Conservation (phyloP, 64 coral and sea anemone species). For the Acropora tenuis region DNA sequence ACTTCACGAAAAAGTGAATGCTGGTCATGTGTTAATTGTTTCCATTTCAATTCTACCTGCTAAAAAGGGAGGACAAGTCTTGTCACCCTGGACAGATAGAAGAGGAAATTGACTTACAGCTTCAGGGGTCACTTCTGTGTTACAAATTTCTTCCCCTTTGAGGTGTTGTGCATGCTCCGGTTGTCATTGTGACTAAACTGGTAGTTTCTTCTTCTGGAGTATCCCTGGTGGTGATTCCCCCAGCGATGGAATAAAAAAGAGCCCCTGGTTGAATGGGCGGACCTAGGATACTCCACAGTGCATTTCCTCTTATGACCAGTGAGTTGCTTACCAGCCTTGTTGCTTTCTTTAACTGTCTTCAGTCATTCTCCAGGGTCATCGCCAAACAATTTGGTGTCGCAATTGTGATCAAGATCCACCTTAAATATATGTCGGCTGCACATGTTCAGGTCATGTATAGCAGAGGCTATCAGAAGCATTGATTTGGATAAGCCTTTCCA, state of each 20-base stretch:
- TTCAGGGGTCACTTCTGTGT: slow-evolving; percentile 16
- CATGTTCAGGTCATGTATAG: slow-evolving; percentile 57
- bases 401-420: slow-evolving; percentile 30
- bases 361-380: no score
- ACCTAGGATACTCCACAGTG: neutral
- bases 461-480: slow-evolving; percentile 37
- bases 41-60: slow-evolving; percentile 18
- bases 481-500: slow-evolving; percentile 46
- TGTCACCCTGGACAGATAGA: neutral
- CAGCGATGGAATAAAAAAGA: slow-evolving; percentile 10
- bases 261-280: neutral
- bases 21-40: neutral
- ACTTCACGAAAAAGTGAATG: no score
- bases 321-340: no score
- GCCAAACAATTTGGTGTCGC: slow-evolving; percentile 22
- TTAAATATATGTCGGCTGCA: slow-evolving; percentile 58
- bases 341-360: no score
- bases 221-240: slow-evolving; percentile 22
- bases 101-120: slow-evolving; percentile 7
- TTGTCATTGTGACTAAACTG: neutral
- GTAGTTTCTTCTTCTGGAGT: neutral
- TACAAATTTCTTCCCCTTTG: slow-evolving; percentile 35
- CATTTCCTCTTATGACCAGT: neutral
- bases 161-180: neutral
- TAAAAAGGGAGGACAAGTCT: neutral